phyloP scores from a whole-genome alignment of 2,113 vertebrate species.

The Neotragus moschatus region DNA sequence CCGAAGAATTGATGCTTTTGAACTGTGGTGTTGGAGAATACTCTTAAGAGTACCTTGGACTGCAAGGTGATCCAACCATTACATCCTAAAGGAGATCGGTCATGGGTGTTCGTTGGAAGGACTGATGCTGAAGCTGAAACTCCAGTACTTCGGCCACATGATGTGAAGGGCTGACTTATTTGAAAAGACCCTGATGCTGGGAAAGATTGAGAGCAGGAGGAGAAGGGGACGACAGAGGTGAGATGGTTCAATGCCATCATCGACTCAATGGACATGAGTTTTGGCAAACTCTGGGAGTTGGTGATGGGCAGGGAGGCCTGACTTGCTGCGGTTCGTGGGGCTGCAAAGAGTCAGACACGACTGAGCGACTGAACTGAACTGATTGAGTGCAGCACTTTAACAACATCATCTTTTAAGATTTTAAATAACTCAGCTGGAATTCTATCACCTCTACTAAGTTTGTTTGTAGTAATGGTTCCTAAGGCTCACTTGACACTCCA shows the following conservation, averaged over 20 bases:
- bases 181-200: background rate
- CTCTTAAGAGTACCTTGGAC: background rate
- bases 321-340: fast-evolving
- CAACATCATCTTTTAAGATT: background rate
- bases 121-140: background rate
- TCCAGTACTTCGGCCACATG: background rate
- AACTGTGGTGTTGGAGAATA: background rate
- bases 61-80: background rate
- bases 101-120: background rate
- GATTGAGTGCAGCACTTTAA: background rate
- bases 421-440: background rate
- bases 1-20: fast-evolving
- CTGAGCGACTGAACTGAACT: background rate
- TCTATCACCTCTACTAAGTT: background rate
- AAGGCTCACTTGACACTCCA: background rate
- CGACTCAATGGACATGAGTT: background rate
- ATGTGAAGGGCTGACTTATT: background rate
- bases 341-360: background rate
- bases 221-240: background rate
- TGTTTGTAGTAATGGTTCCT: background rate
- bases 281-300: background rate
- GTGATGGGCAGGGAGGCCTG: background rate
- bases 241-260: background rate
- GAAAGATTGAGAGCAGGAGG: background rate
- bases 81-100: background rate